Percentiles rank a stretch among this genome's conserved stretches.
Evolutionary conservation across 2,113 vertebrate species (phyloP).

Genomic region (Tyrannus savana): DNA sequence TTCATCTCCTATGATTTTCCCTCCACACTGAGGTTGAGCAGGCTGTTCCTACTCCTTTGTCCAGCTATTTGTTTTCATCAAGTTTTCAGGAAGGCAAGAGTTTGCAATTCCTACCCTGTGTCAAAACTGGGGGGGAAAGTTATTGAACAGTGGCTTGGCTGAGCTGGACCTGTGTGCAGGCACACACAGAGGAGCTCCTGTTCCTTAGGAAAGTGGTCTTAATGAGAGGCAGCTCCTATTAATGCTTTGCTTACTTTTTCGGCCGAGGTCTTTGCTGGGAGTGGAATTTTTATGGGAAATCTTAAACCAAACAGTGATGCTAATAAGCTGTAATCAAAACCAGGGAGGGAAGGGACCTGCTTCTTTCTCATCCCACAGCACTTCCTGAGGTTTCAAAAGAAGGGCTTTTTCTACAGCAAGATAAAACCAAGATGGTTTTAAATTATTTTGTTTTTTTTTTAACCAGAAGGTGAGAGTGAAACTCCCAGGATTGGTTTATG

Average conservation of each 20-base stretch:
- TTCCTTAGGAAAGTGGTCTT: background rate
- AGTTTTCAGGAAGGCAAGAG: background rate
- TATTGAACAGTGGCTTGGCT: background rate
- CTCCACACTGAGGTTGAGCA: background rate
- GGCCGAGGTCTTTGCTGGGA: background rate
- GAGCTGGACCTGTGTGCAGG: background rate
- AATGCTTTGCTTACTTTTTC: background rate
- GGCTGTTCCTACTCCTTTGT: background rate
- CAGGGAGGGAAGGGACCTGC: background rate
- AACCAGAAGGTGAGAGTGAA: background rate
- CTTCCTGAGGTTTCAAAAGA: background rate
- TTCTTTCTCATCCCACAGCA: background rate
- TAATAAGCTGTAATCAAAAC: conserved; percentile 47
- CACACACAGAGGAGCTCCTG: accelerated
- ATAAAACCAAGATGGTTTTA: background rate
- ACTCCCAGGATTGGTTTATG: background rate
- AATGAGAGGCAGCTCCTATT: background rate
- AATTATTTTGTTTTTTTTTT: background rate
- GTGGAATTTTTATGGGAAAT: conserved; percentile 48
- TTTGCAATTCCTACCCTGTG: background rate
- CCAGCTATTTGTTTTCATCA: background rate
- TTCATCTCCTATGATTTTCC: background rate
- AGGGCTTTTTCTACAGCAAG: background rate
- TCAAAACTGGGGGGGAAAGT: background rate
- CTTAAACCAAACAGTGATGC: background rate